Evolutionary conservation across 2,888 invertebrate genomes (phyloP).

Genomic region (Crocallis elinguaria): DNA sequence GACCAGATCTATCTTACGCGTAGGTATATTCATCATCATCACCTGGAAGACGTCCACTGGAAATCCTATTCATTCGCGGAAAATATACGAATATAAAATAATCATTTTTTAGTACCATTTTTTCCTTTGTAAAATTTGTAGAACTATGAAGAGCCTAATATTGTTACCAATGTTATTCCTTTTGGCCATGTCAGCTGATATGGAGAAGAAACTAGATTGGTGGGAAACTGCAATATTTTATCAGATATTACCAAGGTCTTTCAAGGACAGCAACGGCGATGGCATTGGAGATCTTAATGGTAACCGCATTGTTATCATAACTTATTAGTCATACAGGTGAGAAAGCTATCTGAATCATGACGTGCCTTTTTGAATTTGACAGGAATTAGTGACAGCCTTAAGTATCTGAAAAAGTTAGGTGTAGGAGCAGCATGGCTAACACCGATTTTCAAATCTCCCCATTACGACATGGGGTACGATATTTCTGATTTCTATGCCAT

Average conservation of each 20-base stretch:
- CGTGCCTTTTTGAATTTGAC: too few relatives aligned
- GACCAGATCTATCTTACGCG: too few relatives aligned
- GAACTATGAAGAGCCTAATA: constrained; percentile 40
- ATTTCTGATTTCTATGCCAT: constrained; percentile 89
- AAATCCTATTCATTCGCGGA: too few relatives aligned
- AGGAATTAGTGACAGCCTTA: constrained; percentile 86
- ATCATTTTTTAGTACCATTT: too few relatives aligned
- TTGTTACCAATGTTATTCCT: constrained; percentile 53
- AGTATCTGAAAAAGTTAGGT: constrained; percentile 87
- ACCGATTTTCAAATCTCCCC: constrained; percentile 89
- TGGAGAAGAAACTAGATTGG: constrained; percentile 84
- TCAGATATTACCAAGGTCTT: constrained; percentile 92
- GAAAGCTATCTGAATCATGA: too few relatives aligned
- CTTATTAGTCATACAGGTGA: too few relatives aligned
- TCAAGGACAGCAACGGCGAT: constrained; percentile 91
- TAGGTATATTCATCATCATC: too few relatives aligned
- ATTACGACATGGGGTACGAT: constrained; percentile 94
- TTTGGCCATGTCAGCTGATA: constrained; percentile 43
- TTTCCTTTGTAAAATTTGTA: too few relatives aligned
- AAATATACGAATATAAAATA: too few relatives aligned
- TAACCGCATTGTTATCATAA: too few relatives aligned
- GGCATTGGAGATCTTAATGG: constrained; percentile 88
- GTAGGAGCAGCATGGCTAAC: constrained; percentile 90
- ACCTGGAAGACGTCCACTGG: too few relatives aligned
- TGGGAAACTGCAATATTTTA: constrained; percentile 91